A percentile compares a stretch with the other conserved stretches of the same genome.
These are phyloP conservation scores for Alethe castanea DNA, from an alignment of 2,113 vertebrate species.

Conservation along the genomic window DNA sequence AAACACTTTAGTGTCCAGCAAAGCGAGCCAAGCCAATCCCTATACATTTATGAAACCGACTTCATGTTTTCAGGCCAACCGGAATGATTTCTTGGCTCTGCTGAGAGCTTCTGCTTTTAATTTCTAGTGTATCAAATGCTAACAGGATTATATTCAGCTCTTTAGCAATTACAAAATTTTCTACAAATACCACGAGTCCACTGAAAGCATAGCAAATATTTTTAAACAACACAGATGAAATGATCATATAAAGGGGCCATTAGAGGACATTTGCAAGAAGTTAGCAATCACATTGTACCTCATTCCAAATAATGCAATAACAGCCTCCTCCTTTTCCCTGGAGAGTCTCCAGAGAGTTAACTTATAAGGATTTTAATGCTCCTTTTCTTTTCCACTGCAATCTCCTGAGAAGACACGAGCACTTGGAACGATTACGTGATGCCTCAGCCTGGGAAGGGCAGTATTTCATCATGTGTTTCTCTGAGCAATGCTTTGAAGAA, in stretches of 20 bases:
- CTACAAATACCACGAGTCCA: not conserved
- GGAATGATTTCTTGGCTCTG: not conserved
- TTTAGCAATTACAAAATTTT: slow-evolving; percentile 12
- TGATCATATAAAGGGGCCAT: not conserved
- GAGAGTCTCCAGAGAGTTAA: not conserved
- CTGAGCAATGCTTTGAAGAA: slow-evolving; percentile 42
- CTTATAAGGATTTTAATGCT: slow-evolving; percentile 4
- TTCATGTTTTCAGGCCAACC: not conserved
- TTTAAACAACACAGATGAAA: not conserved
- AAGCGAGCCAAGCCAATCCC: not conserved
- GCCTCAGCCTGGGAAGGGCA: slow-evolving; percentile 30
- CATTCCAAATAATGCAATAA: slow-evolving; percentile 6
- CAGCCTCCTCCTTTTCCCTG: not conserved
- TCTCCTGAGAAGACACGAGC: not conserved
- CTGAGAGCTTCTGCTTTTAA: slow-evolving; percentile 45
- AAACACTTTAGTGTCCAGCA: not conserved
- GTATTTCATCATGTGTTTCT: slow-evolving; percentile 29
- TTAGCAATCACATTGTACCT: not conserved
- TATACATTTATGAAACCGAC: not conserved
- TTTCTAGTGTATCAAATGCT: slow-evolving; percentile 14
- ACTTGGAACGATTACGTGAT: not conserved
- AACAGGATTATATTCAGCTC: slow-evolving; percentile 10
- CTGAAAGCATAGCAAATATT: not conserved
- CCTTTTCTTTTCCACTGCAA: not conserved
- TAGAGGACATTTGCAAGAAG: slow-evolving; percentile 14